Evolutionary conservation across 2,888 invertebrate genomes (phyloP).

Genomic region (Sclerodermus sp.): DNA sequence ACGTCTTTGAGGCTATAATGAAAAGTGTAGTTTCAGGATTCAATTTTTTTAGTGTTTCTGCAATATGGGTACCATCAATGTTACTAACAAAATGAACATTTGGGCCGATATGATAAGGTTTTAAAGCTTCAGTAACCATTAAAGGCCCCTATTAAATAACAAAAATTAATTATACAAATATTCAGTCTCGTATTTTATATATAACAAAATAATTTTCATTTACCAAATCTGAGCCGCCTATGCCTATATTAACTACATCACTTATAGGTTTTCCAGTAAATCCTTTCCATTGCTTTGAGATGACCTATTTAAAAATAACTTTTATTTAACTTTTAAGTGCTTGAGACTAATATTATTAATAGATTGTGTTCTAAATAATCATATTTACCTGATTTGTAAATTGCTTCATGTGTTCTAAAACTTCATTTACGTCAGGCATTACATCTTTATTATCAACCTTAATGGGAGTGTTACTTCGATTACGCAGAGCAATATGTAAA

Average conservation of each 20-base stretch:
- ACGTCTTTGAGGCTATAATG: slow-evolving; percentile 99
- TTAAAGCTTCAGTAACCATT: slow-evolving; percentile 98
- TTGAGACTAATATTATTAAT: neutral
- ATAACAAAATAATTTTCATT: too few relatives aligned
- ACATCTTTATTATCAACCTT: slow-evolving; percentile 86
- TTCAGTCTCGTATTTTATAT: neutral
- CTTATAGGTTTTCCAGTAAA: slow-evolving; percentile 89
- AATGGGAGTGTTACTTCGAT: slow-evolving; percentile 78
- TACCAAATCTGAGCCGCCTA: slow-evolving; percentile 96
- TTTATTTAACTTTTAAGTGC: neutral
- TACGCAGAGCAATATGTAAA: slow-evolving; percentile 90
- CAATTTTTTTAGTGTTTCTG: slow-evolving; percentile 86
- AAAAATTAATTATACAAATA: slow-evolving; percentile 6
- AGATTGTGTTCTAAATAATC: neutral
- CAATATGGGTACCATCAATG: slow-evolving; percentile 98
- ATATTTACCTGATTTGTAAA: slow-evolving; percentile 76
- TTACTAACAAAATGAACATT: slow-evolving; percentile 96
- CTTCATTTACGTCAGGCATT: slow-evolving; percentile 88
- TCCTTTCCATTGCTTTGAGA: slow-evolving; percentile 53
- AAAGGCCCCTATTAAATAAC: slow-evolving; percentile 76
- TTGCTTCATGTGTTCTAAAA: slow-evolving; percentile 91
- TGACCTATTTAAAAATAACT: slow-evolving; percentile 31
- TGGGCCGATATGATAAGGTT: slow-evolving; percentile 85
- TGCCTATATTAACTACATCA: slow-evolving; percentile 98
- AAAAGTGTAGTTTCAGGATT: slow-evolving; percentile 94